phyloP scores from a whole-genome alignment of 2,888 invertebrate genomes.

The Callyntrura sp. region DNA sequence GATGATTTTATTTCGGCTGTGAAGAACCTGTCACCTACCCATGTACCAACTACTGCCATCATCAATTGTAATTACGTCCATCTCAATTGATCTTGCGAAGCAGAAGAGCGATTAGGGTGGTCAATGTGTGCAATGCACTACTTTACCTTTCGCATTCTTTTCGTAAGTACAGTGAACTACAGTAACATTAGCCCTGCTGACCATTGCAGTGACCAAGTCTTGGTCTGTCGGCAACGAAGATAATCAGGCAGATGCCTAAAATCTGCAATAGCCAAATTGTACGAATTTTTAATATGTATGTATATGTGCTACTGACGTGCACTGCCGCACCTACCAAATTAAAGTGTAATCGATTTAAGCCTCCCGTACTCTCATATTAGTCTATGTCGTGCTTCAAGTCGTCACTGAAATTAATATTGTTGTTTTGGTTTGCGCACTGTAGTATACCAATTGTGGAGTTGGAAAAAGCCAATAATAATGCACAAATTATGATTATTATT shows the following conservation, averaged over 20 bases:
- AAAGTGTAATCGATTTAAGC: not conserved
- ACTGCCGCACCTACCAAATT: too few relatives aligned
- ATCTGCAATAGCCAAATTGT: not conserved
- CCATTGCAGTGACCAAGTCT: not conserved
- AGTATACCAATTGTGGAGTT: slow-evolving; percentile 28
- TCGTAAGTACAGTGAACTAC: too few relatives aligned
- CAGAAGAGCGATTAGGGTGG: not conserved
- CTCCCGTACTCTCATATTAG: not conserved
- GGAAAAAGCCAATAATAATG: slow-evolving; percentile 67
- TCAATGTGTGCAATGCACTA: slow-evolving; percentile 6
- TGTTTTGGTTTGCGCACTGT: slow-evolving; percentile 28
- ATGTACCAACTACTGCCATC: slow-evolving; percentile 36
- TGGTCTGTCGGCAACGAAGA: not conserved
- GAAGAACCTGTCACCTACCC: not conserved
- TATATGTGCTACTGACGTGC: too few relatives aligned
- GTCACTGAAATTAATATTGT: too few relatives aligned
- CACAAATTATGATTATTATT: slow-evolving; percentile 62
- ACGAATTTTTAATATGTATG: not conserved
- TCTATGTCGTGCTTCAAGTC: not conserved
- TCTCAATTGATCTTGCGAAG: slow-evolving; percentile 23
- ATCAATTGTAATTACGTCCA: not conserved
- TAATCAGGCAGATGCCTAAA: not conserved
- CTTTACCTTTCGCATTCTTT: too few relatives aligned
- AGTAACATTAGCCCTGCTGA: not conserved
- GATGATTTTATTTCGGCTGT: not conserved